Evolutionary conservation across 2,888 invertebrate species (phyloP).

Genomic region (Ctena decussata): DNA sequence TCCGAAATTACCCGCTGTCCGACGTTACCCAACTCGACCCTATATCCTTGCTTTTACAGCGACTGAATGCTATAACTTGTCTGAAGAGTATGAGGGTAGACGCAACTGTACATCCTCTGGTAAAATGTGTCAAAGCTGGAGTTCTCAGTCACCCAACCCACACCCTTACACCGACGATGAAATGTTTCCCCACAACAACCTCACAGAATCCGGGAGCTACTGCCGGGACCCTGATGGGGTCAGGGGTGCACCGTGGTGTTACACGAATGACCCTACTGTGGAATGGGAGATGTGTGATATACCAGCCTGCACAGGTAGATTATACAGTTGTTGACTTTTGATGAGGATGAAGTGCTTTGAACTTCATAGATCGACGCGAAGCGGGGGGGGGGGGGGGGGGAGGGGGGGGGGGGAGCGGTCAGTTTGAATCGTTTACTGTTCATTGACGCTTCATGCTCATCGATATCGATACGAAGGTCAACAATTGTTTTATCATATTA

Average conservation of each 20-base stretch:
- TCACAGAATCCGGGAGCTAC: constrained; percentile 19
- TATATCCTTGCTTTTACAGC: too few relatives aligned
- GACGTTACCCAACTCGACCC: too few relatives aligned
- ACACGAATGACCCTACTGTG: neutral
- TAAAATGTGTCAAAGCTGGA: constrained; percentile 53
- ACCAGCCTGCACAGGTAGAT: constrained; percentile 35
- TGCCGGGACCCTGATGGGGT: constrained; percentile 40
- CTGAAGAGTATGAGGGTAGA: constrained; percentile 33
- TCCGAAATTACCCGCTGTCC: too few relatives aligned
- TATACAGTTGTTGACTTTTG: too few relatives aligned
- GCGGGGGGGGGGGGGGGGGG: too few relatives aligned
- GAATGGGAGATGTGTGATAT: constrained; percentile 40
- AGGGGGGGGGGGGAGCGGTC: neutral
- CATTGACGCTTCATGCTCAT: neutral
- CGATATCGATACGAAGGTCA: neutral
- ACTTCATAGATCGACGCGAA: neutral
- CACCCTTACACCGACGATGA: constrained; percentile 15
- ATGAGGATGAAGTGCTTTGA: neutral
- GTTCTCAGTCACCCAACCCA: constrained; percentile 30
- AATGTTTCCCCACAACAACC: constrained; percentile 14
- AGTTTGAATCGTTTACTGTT: too few relatives aligned
- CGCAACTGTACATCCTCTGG: constrained; percentile 35
- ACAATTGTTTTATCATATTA: too few relatives aligned
- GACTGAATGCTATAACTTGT: constrained; percentile 41
- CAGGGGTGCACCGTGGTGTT: constrained; percentile 45